A percentile compares a stretch with the other conserved stretches of the same genome.
Evolutionary conservation across 2,113 vertebrate species (phyloP).

Genomic region (Vimba vimba): DNA sequence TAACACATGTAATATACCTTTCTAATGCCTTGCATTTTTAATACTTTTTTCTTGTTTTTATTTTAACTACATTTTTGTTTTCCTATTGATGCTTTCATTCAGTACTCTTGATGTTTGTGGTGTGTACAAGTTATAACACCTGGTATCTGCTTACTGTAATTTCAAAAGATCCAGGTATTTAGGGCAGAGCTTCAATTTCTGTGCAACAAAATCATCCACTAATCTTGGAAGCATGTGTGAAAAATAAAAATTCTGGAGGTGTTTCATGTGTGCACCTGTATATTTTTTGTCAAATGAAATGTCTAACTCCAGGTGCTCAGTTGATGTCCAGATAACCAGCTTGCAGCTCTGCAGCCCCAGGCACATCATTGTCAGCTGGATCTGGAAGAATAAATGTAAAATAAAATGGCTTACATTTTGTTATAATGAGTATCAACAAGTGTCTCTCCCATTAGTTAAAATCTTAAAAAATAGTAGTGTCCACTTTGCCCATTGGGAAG

Average conservation of each 20-base stretch:
- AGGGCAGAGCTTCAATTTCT: not conserved
- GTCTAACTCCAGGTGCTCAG: not conserved
- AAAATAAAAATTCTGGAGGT: no score
- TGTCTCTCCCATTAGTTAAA: no score
- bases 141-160: not conserved
- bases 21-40: not conserved
- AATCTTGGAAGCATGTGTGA: not conserved
- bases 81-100: not conserved
- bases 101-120: not conserved
- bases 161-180: not conserved
- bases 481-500: no score
- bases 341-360: no score
- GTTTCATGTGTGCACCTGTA: not conserved
- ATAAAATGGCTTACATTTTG: no score
- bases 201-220: not conserved
- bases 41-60: not conserved
- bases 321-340: no score
- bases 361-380: no score
- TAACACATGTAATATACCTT: not conserved
- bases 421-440: no score
- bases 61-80: not conserved
- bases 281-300: not conserved
- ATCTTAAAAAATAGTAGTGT: no score
- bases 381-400: no score
- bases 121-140: not conserved